Evolutionary conservation across 2,888 invertebrate species (phyloP), one percentile per base, ranked within the genome.

Genomic region (Oscheius sp.): DNA sequence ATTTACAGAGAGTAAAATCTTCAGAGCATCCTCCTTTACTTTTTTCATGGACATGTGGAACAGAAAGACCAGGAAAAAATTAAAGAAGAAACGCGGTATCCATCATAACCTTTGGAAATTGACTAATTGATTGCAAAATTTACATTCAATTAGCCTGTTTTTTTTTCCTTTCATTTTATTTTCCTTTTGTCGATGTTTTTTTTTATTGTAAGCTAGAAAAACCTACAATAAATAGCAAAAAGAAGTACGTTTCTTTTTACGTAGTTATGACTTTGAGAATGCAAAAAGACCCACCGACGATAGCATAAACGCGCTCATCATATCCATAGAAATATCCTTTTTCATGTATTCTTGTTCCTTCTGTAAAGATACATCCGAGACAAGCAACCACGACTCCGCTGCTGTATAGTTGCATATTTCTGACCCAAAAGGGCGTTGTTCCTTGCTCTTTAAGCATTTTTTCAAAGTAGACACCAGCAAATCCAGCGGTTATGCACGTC

Each of bases 401-500:
- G 20, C 78, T 77, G 75, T 86, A 86, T 84, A 86, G 84, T 71
- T 86, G 86, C 75, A 86, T 71, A 66, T 86, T 86, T 22, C 86
- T 74, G 54, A 86, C 77, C 86, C 86, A 86, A 63, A 86, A 84
- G 2, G 86, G 80, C 4, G 85, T 83, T 26, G 67, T 62, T 22
- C 82, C 77, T 1, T 81, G 82, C 66, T 86, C 85, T 68, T 86
- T 86, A 14, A 86, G 80, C 85, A 86, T 85, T 68, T 80, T 85
- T 73, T 86, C 86, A 62, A 86, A 86, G 66, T 86, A 86, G 30
- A 86, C 86, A 79, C 86, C 86, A 3, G 86, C 86, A 68, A 86
- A 86, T 51, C 86, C 86, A 28, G 86, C 86, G n/a, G 85, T 85
- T n/a, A 85, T 64, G 63, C 86, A 86, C 14, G 86, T 86, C 22